Base-by-base conservation (phyloP, 64 coral and sea anemone species). In the Montipora efflorescens region DNA sequence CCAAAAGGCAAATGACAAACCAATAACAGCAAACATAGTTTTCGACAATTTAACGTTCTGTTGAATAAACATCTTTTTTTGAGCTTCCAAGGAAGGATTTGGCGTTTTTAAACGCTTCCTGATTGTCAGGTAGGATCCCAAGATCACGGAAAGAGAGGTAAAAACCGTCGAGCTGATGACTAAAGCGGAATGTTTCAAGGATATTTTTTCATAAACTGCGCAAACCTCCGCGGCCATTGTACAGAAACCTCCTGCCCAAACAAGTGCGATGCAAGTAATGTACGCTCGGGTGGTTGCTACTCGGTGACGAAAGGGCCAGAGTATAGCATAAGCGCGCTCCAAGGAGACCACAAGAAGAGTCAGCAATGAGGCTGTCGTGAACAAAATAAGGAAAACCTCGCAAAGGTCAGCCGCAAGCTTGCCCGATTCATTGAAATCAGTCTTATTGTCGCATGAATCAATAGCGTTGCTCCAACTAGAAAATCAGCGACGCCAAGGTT, bases 321-420 rank as follows among this genome's bases (percentile, higher is more conserved):
- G 16, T 6, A 86, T 64, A 20, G 82, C 62, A 51, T 71, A 86
- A 14, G 82, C 82, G 45, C 82, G 82, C 67, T 86, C 82, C 82
- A 86, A 12, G 0, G 82, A 70, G 19, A 86, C 71, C 46, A 86
- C 16, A 8, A 47, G 25, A 47, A 86, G 82, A 15, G 8, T 71
- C 0, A 86, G 46, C 1, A 69, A 18, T 9, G 81, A 84, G 13
- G 13, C 8, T 3, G 4, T 76, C 11, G 12, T 14, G 23, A 84
- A 68, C 25, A 84, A 12, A 15, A 7, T 10, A 45, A 12, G 3
- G 5, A 46, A 7, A 10, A 0, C 9, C 23, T 25, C 44, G 25
- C 4, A 46, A 14, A 46, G 2, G 23, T 10, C 12, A 25, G 0
- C 69, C 7, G 28, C 12, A 76, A 76, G 18, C 21, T 16, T 18